Base-by-base conservation (phyloP, 2,797 vertebrate genomes). In the Karalla daura region DNA sequence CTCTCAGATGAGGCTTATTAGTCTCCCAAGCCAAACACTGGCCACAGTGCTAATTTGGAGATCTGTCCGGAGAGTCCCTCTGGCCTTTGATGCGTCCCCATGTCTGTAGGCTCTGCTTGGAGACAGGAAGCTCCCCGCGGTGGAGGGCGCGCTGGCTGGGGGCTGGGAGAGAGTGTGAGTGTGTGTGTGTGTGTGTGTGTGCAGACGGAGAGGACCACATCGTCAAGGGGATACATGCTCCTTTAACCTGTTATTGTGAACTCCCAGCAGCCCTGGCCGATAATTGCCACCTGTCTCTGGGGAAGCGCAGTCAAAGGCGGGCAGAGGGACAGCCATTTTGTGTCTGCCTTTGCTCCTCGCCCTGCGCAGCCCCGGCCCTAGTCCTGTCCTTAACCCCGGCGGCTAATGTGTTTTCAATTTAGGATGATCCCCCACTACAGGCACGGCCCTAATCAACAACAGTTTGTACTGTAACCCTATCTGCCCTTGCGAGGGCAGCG, bases 341-440 rank as follows among this genome's bases (percentile, higher is more conserved):
- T 86, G 83, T 89, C 83, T 75, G 74, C 72, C 23, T 45, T 73
- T 71, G 71, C 64, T 82, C 52, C 61, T 88, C 25, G 58, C 58
- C 55, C 68, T 32, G 55, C 70, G 9, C 35, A 51, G 79, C 83
- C 81, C 83, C 39, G 89, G 80, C 85, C 86, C 85, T 92, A 90
- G 90, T 90, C 87, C 89, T 85, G 80, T 72, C 86, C 90, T 81
- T 84, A 88, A 85, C 89, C 87, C 83, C 53, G 60, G 45, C 36
- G 49, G 69, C 87, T 93, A 93, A 93, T 92, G 90, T 94, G 94
- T 93, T 94, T 95, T 92, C 92, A 94, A 94, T 95, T 94, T 93
- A 85, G 84, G 89, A 89, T 84, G 90, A 90, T 86, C 88, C 86
- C 75, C 81, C 80, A 73, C 84, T 80, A 84, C 83, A 89, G 80